Evolutionary conservation across 2,888 invertebrate species (phyloP), one percentile per base, ranked within the genome.

Genomic region (Netelia virgata): DNA sequence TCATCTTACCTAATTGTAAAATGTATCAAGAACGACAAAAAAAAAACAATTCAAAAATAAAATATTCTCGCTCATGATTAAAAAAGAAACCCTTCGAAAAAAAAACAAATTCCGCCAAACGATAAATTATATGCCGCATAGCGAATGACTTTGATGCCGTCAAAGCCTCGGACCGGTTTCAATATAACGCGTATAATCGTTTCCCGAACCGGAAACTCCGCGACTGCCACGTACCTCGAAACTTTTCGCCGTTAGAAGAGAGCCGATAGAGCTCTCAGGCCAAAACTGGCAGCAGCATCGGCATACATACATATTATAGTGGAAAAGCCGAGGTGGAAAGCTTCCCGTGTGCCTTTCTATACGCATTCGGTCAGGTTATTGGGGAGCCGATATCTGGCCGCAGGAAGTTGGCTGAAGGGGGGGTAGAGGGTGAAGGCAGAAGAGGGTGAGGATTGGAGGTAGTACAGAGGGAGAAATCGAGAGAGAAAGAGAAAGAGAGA

Each of bases 331-430:
- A 66, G 77, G 75, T 57, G 50, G 41, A 74, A 78, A 78, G 64
- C 57, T 75, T 68, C 20, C 85, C 86, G 75, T 84, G 88, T 84
- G 89, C 78, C 82, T 85, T 85, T 85, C 84, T 75, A 79, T 79
- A 89, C 91, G 90, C 89, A 90, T 89, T 91, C 91, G 91, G 88
- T 92, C 90, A 89, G 92, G 91, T 92, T 92, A 92, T 92, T 92
- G 92, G 92, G 92, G 92, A 93, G 93, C 93, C 93, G 92, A 93
- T 93, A 93, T 93, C 92, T 92, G 89, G 92, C 92, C 93, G 88
- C 92, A 92, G 92, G 89, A 90, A 90, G 92, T 90, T 63, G 57
- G 50, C 36, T n/a, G 47, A 18, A 11, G n/a, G 14, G 43, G 43
- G 28, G n/a, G 41, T 59, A 9, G 63, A 59, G 72, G 63, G 66